These are phyloP conservation scores for Crenuchus spilurus DNA, from an alignment of 2,797 vertebrate genomes.

Conservation along the genomic window DNA sequence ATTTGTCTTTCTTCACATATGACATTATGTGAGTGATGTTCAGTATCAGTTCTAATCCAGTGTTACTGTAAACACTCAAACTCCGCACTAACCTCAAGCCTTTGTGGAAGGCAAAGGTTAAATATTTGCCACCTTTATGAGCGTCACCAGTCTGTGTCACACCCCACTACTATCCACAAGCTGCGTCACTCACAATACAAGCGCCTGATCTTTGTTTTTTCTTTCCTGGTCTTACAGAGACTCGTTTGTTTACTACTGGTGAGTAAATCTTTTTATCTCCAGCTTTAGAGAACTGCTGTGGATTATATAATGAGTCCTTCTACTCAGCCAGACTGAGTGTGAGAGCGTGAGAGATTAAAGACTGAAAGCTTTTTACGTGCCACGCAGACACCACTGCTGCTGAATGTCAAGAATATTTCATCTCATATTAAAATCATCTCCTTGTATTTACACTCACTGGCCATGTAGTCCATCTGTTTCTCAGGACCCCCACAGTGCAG, in stretches of 20 bases:
- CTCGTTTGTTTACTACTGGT: slow-evolving; percentile 25
- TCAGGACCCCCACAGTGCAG: no score
- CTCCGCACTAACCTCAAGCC: background rate
- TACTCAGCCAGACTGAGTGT: background rate
- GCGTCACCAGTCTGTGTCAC: slow-evolving; percentile 4
- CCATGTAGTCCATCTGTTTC: no score
- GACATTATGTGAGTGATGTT: background rate
- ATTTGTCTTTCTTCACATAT: background rate
- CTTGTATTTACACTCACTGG: no score
- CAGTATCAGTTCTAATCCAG: background rate
- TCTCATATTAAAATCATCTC: background rate
- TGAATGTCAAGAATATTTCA: background rate
- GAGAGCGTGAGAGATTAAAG: background rate
- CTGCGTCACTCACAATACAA: background rate
- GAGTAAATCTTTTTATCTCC: slow-evolving; percentile 12
- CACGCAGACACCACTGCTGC: background rate
- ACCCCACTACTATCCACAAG: background rate
- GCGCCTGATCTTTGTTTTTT: background rate
- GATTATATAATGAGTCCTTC: background rate
- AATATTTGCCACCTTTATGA: slow-evolving; percentile 30
- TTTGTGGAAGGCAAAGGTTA: slow-evolving; percentile 6
- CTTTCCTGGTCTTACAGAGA: background rate
- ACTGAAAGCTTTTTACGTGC: background rate
- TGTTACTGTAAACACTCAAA: background rate
- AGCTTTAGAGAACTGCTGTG: background rate